Conservation (phyloP, 2,113 vertebrate genomes). For the Rhabdomys dilectus region DNA sequence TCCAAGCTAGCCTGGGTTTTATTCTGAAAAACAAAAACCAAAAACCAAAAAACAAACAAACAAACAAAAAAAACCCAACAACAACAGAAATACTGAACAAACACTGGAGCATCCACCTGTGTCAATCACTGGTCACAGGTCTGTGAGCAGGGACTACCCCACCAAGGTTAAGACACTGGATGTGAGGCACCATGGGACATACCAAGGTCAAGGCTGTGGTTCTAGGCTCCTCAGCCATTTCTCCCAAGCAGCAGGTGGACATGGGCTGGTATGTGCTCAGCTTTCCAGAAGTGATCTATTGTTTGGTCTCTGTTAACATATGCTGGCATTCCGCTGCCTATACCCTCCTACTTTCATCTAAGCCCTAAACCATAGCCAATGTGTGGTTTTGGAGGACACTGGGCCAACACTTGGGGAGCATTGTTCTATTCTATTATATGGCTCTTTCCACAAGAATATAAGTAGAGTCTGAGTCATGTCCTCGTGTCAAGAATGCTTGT, state of each 20-base stretch:
- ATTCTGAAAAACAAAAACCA: neutral
- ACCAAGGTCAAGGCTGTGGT: neutral
- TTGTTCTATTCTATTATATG: fast-evolving
- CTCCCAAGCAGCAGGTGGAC: too few species aligned
- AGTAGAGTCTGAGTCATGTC: neutral
- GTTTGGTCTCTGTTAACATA: neutral
- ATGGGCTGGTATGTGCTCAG: neutral
- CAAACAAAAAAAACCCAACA: neutral
- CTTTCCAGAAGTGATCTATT: neutral
- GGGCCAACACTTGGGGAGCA: neutral
- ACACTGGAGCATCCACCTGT: neutral
- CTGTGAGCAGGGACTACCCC: neutral
- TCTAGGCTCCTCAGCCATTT: neutral
- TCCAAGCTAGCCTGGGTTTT: neutral
- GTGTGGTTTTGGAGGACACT: neutral
- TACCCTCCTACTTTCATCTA: neutral
- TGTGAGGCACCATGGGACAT: fast-evolving
- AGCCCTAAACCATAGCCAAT: neutral
- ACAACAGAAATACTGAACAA: neutral
- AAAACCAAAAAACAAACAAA: too few species aligned
- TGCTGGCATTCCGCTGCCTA: too few species aligned
- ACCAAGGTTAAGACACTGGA: neutral
- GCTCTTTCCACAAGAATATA: neutral
- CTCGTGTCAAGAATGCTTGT: neutral
- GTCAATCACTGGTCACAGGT: neutral